A percentile compares a stretch with the other conserved stretches of the same genome.
These are phyloP conservation scores for Rhamnusium bicolor DNA, from an alignment of 2,888 invertebrate species.

Conservation along the genomic window DNA sequence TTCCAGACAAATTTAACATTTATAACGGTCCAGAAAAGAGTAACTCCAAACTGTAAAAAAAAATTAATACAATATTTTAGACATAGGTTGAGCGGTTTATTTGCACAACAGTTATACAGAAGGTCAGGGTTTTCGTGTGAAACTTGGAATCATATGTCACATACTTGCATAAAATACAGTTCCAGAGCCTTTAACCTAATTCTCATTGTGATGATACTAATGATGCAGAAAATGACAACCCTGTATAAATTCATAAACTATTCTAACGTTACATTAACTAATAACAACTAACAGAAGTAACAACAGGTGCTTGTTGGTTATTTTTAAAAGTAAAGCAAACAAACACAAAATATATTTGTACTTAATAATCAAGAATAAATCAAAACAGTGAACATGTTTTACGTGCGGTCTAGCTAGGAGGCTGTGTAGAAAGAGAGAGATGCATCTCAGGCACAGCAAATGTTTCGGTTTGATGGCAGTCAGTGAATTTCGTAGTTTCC, in stretches of 20 bases:
- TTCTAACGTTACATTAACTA: conserved; percentile 12
- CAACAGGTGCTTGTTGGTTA: conserved; percentile 16
- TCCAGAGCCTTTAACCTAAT: too few relatives aligned
- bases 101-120: too few relatives aligned
- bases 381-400: conserved; percentile 21
- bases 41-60: too few relatives aligned
- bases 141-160: too few relatives aligned
- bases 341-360: background rate
- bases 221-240: too few relatives aligned
- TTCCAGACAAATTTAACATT: too few relatives aligned
- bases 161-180: too few relatives aligned
- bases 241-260: background rate
- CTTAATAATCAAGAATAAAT: conserved; percentile 16
- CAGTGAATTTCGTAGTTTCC: conserved; percentile 46
- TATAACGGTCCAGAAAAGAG: too few relatives aligned
- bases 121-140: too few relatives aligned
- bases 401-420: conserved; percentile 20
- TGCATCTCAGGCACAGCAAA: conserved; percentile 3
- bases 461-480: conserved; percentile 33
- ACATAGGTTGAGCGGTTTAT: too few relatives aligned
- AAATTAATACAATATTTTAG: too few relatives aligned
- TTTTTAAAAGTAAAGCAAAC: conserved; percentile 5
- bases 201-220: too few relatives aligned
- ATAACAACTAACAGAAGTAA: background rate
- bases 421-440: background rate